Percentiles rank a stretch among this genome's conserved stretches.
Conservation (phyloP, 64 coral and sea anemone species). For the Anthopleura sola region DNA sequence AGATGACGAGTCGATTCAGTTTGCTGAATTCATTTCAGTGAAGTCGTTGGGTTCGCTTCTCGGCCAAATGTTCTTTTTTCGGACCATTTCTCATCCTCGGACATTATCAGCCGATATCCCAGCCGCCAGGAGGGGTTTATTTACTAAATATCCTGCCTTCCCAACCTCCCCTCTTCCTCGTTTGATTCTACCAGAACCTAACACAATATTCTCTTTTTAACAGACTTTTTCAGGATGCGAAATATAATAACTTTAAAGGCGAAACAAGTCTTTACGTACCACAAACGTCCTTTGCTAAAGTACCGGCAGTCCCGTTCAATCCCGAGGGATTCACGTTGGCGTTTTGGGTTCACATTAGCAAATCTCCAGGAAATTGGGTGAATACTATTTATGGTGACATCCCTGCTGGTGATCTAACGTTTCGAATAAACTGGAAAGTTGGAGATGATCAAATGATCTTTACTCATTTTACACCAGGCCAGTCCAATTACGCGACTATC, state of each 20-base stretch:
- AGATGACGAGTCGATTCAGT: no score
- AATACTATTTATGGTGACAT: not conserved
- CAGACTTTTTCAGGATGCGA: not conserved
- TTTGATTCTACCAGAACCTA: no score
- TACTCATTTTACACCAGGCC: not conserved
- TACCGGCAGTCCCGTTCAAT: slow-evolving; percentile 5
- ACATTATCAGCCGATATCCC: no score
- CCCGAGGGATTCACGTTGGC: slow-evolving; percentile 8
- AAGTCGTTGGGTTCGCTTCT: no score
- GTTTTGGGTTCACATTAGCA: not conserved
- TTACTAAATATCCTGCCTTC: no score
- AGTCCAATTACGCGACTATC: not conserved
- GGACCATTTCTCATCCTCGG: no score
- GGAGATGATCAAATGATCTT: not conserved
- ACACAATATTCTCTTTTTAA: not conserved
- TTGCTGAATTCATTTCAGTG: no score
- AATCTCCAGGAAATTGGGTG: not conserved
- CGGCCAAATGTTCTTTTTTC: no score
- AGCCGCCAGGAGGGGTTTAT: no score
- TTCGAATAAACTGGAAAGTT: not conserved
- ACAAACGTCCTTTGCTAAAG: not conserved
- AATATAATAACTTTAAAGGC: not conserved
- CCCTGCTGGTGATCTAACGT: not conserved
- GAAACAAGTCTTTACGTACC: not conserved
- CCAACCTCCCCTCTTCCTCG: no score